phyloP scores from a whole-genome alignment of 2,797 vertebrate species.

The Microchirus variegatus region DNA sequence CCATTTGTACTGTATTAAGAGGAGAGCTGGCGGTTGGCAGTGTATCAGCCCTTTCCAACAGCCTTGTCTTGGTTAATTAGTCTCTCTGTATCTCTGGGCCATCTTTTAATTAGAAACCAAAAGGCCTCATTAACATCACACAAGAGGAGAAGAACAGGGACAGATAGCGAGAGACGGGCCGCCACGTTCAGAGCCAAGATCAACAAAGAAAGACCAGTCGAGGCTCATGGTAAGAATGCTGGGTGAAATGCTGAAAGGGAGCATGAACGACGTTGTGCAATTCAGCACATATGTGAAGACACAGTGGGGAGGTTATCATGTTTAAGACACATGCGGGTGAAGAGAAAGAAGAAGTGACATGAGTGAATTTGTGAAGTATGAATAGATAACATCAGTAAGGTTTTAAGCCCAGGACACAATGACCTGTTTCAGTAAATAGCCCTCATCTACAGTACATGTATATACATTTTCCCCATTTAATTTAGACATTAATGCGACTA shows the following conservation, averaged over 20 bases:
- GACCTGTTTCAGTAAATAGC: no score
- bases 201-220: conserved; percentile 50
- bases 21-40: conserved; percentile 62
- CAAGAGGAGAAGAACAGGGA: conserved; percentile 59
- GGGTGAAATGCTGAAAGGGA: conserved; percentile 3
- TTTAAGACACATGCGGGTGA: conserved; percentile 32
- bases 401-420: neutral
- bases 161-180: conserved; percentile 56
- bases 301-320: conserved; percentile 36
- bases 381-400: conserved; percentile 35
- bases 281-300: conserved; percentile 16
- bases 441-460: no score
- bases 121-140: conserved; percentile 79
- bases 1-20: conserved; percentile 56
- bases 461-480: no score
- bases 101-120: conserved; percentile 82
- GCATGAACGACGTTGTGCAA: neutral
- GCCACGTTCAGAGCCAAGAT: conserved; percentile 52
- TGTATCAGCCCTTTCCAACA: conserved; percentile 60
- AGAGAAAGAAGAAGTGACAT: conserved; percentile 24
- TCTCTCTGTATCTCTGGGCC: conserved; percentile 73
- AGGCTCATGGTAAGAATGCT: conserved; percentile 14
- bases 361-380: conserved; percentile 28
- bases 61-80: conserved; percentile 79
- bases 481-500: no score